Evolutionary conservation across 2,797 vertebrate genomes (phyloP).

Genomic region (Clamator glandarius): DNA sequence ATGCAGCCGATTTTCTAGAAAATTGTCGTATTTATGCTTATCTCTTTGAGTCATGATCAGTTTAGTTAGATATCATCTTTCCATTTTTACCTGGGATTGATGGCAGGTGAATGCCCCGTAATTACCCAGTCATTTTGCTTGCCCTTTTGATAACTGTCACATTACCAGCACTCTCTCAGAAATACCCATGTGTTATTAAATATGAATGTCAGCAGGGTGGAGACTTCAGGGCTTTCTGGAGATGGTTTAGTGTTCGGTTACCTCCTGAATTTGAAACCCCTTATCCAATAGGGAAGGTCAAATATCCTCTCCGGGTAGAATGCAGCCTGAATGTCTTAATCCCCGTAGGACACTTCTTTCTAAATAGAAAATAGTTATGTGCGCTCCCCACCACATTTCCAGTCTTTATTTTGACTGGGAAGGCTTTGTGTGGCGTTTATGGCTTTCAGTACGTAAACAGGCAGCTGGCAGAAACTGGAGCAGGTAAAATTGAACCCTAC

Average conservation of each 20-base stretch:
- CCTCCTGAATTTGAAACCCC: neutral
- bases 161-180: neutral
- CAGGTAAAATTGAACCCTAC: neutral
- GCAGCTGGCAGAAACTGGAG: neutral
- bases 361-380: neutral
- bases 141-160: conserved; percentile 9
- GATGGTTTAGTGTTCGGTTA: neutral
- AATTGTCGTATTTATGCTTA: conserved; percentile 25
- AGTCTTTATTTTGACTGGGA: neutral
- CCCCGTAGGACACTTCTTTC: neutral
- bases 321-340: neutral
- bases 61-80: conserved; percentile 42
- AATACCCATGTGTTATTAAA: neutral
- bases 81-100: conserved; percentile 38
- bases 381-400: neutral
- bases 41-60: conserved; percentile 47
- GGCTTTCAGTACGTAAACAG: neutral
- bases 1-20: conserved; percentile 42
- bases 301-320: neutral
- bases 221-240: neutral
- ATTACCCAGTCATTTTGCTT: conserved; percentile 43
- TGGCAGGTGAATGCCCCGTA: conserved; percentile 53
- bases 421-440: neutral
- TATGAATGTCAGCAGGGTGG: neutral
- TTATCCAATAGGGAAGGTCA: neutral